Conservation (phyloP, 2,113 vertebrate genomes). For the Leucosticte australis region DNA sequence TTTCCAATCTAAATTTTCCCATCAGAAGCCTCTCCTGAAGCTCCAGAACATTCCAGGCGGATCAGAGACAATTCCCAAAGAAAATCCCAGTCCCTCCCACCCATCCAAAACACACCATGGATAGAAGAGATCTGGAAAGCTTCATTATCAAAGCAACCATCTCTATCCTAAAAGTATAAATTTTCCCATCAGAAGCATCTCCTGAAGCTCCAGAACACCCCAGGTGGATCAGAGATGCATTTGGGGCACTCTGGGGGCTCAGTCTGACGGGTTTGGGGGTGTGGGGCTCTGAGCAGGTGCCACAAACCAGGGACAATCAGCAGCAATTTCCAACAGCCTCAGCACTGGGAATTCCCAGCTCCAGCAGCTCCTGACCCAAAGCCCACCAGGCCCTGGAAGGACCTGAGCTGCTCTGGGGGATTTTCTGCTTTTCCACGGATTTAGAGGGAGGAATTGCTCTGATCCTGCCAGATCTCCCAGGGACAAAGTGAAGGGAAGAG, state of each 20-base stretch:
- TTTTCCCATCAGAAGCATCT: background rate
- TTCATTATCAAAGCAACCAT: background rate
- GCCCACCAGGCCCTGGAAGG: background rate
- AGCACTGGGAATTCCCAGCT: background rate
- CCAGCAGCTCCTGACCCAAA: background rate
- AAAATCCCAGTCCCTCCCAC: too few species aligned
- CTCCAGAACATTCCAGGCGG: background rate
- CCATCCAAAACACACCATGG: background rate
- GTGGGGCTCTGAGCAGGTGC: background rate
- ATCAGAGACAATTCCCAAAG: background rate
- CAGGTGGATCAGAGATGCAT: accelerated
- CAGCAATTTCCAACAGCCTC: background rate
- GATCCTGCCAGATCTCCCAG: background rate
- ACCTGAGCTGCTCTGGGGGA: background rate
- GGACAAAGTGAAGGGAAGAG: background rate
- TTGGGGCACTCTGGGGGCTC: background rate
- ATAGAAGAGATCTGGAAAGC: background rate
- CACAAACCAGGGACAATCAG: background rate
- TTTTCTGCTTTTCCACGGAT: background rate
- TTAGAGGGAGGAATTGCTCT: background rate
- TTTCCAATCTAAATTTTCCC: background rate
- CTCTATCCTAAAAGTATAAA: background rate
- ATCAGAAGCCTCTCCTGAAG: background rate
- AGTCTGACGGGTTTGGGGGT: accelerated
- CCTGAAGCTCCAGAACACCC: background rate